Evolutionary conservation across 2,797 vertebrate genomes (phyloP).

Genomic region (Macrochelys suwanniensis): DNA sequence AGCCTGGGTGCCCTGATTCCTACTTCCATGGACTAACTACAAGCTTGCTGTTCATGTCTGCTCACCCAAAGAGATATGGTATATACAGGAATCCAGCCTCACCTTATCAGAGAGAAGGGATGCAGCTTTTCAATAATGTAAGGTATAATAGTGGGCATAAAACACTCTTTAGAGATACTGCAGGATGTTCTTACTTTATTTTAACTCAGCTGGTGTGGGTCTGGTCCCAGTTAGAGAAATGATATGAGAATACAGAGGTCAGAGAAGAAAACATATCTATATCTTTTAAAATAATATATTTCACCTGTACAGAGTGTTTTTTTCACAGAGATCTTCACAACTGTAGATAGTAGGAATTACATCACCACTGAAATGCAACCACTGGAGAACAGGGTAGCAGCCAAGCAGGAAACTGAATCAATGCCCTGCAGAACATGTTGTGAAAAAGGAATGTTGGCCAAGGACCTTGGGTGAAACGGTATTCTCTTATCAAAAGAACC

Average conservation of each 20-base stretch:
- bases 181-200: neutral
- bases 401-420: neutral
- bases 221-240: neutral
- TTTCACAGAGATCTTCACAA: neutral
- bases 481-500: neutral
- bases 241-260: neutral
- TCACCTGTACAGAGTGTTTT: too few species aligned
- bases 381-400: neutral
- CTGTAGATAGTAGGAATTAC: neutral
- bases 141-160: neutral
- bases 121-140: neutral
- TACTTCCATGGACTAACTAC: neutral
- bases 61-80: neutral
- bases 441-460: neutral
- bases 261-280: neutral
- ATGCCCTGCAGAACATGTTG: too few species aligned
- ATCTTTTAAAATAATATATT: too few species aligned
- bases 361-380: neutral
- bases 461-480: neutral
- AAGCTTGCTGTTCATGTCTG: neutral
- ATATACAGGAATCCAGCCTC: too few species aligned
- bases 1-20: neutral
- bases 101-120: neutral
- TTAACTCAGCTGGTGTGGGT: neutral
- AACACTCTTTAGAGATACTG: neutral